These are phyloP conservation scores for Hycleus phaleratus DNA, from an alignment of 1,140 invertebrate species.

Conservation along the genomic window DNA sequence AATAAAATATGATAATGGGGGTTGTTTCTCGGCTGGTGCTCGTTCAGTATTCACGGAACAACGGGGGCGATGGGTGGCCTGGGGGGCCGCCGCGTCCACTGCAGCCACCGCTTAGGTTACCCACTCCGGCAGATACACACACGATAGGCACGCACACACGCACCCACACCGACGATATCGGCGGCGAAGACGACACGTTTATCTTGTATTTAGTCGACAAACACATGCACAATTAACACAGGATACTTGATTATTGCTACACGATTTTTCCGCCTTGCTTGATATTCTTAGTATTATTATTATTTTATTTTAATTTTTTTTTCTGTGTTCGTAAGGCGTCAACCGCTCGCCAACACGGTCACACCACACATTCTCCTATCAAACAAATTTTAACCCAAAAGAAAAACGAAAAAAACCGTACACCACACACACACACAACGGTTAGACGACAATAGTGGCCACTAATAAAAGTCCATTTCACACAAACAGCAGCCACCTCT, in stretches of 20 bases:
- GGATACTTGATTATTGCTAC: not conserved
- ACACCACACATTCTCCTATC: not conserved
- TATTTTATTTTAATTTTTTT: too few relatives aligned
- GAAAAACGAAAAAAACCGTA: not conserved
- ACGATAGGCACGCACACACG: not conserved
- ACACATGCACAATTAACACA: not conserved
- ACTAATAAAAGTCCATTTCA: slow-evolving; percentile 29
- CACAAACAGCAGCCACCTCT: slow-evolving; percentile 31
- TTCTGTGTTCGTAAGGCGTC: not conserved
- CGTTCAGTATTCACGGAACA: slow-evolving; percentile 14
- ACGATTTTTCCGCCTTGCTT: too few relatives aligned
- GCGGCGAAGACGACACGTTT: not conserved
- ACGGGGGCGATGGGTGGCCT: not conserved
- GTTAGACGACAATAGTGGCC: not conserved
- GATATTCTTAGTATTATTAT: too few relatives aligned
- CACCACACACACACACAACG: not conserved
- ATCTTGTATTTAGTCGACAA: not conserved
- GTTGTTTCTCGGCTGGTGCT: not conserved
- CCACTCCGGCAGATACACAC: not conserved
- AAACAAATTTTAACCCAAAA: too few relatives aligned
- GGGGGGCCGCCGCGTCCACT: not conserved
- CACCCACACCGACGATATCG: too few relatives aligned
- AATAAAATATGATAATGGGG: not conserved
- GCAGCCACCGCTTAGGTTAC: slow-evolving; percentile 14
- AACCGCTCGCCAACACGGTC: slow-evolving; percentile 1